A percentile compares a stretch with the other conserved stretches of the same genome.
phyloP scores from a whole-genome alignment of 1,140 invertebrate genomes.

The Protaetia brevitarsis region DNA sequence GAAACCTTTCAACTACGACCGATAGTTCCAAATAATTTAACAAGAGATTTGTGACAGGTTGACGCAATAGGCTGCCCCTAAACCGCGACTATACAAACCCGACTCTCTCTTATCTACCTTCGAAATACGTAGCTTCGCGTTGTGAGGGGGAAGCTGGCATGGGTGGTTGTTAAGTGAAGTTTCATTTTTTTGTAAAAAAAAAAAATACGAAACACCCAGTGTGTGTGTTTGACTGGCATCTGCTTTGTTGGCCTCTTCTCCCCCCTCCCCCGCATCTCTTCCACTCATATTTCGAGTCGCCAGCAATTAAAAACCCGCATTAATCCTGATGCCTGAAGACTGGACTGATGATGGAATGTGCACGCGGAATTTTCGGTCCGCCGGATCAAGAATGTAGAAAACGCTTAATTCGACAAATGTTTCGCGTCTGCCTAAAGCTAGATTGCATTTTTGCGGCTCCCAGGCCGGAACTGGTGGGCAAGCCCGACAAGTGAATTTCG shows the following conservation, averaged over 20 bases:
- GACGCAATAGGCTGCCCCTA: neutral
- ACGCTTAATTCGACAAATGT: slow-evolving; percentile 41
- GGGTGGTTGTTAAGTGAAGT: neutral
- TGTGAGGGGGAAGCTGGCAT: too few relatives aligned
- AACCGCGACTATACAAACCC: neutral
- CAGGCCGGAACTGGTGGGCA: neutral
- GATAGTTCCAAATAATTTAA: neutral
- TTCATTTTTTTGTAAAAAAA: neutral
- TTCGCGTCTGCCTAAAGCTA: slow-evolving; percentile 33
- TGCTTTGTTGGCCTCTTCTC: slow-evolving; percentile 21
- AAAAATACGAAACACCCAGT: neutral
- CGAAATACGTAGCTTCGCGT: too few relatives aligned
- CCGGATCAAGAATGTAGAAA: slow-evolving; percentile 40
- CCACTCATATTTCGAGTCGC: slow-evolving; percentile 20
- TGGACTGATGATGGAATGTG: slow-evolving; percentile 39
- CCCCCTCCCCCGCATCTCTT: too few relatives aligned
- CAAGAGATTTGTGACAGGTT: neutral
- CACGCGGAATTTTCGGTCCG: slow-evolving; percentile 41
- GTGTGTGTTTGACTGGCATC: slow-evolving; percentile 9
- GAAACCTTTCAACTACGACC: slow-evolving; percentile 27
- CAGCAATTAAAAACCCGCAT: slow-evolving; percentile 42
- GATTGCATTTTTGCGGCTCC: slow-evolving; percentile 41
- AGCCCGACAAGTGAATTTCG: neutral
- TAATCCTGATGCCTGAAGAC: slow-evolving; percentile 33
- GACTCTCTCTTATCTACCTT: too few relatives aligned